Base-by-base conservation (phyloP, 2,797 vertebrate species). In the Sebastes umbrosus region DNA sequence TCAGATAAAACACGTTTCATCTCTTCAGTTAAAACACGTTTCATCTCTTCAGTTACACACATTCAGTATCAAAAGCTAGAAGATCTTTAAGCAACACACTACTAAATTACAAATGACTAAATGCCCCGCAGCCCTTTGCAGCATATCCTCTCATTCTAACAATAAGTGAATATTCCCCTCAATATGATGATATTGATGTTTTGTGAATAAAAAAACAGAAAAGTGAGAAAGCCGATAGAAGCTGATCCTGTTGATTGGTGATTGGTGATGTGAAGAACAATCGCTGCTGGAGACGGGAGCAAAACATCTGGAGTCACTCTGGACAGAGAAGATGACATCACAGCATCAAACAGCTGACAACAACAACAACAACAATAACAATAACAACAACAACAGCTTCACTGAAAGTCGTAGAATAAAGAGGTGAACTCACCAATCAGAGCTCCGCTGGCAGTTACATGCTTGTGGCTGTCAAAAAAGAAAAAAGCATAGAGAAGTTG, bases 401-500 rank as follows among this genome's bases (percentile, higher is more conserved):
- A 22, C 6, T 22, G 18, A 25, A 34, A 6, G 20, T 0, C 0
- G 0, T 34, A 6, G 1, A 5, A 64, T 46, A 9, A 46, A 55
- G 20, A 64, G 2, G 20, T 54, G 11, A 52, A 52, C 70, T 78
- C 43, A 72, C 67, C 57, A 16, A 11, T 8, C 10, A 2, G 14
- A 9, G 4, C 2, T 69, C 52, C 25, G 20, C 14, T 10, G 9
- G n/a, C 12, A n/a, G 3, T 86, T 90, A 95, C 91, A 94, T 93
- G 83, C 92, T 93, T 24, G 92, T 1, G 11, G 92, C 93, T 95
- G 86, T 25, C 29, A 74, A 71, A 80, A 67, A 65, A 77, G 10
- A 74, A 50, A 52, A 62, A 32, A 25, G 5, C 5, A 73, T 1
- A 16, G 0, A 71, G 2, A n/a, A 1, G 5, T 46, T 43, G 25